phyloP scores from a whole-genome alignment of 2,888 invertebrate species.

The Priocnemis perturbator region DNA sequence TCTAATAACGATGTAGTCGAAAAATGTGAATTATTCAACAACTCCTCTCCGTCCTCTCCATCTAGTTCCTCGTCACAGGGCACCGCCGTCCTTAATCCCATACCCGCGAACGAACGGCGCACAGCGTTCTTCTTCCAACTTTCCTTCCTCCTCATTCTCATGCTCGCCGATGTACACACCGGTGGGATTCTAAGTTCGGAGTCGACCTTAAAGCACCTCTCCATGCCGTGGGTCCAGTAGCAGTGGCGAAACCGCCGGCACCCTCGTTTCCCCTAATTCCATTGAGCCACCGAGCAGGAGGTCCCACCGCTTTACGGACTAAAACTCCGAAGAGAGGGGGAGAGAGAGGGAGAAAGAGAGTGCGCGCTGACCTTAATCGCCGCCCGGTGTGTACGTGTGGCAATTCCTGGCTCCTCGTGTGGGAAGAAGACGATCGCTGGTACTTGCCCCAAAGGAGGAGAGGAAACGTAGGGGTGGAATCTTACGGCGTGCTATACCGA shows the following conservation, averaged over 20 bases:
- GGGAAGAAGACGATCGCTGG: constrained; percentile 23
- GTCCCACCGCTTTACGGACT: constrained; percentile 29
- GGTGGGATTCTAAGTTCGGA: not conserved
- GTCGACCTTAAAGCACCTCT: constrained; percentile 2
- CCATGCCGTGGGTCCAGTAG: constrained; percentile 8
- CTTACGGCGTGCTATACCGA: constrained; percentile 12
- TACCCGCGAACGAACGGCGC: no score
- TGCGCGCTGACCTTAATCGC: constrained; percentile 44
- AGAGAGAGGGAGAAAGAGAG: not conserved
- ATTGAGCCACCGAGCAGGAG: constrained; percentile 28
- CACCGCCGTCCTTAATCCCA: no score
- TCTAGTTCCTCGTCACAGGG: no score
- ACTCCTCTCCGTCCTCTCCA: no score
- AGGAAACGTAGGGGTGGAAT: no score
- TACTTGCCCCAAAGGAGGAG: constrained; percentile 6
- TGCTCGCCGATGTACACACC: no score
- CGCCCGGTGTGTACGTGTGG: constrained; percentile 18
- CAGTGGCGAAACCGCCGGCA: constrained; percentile 26
- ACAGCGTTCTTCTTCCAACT: no score
- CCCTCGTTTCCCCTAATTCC: constrained; percentile 43
- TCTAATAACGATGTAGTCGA: no score
- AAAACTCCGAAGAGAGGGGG: constrained; percentile 20
- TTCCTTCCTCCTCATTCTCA: no score
- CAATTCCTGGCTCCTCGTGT: constrained; percentile 1
- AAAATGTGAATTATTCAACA: no score